phyloP scores from a whole-genome alignment of 2,113 vertebrate genomes.

The Nesoenas mayeri region DNA sequence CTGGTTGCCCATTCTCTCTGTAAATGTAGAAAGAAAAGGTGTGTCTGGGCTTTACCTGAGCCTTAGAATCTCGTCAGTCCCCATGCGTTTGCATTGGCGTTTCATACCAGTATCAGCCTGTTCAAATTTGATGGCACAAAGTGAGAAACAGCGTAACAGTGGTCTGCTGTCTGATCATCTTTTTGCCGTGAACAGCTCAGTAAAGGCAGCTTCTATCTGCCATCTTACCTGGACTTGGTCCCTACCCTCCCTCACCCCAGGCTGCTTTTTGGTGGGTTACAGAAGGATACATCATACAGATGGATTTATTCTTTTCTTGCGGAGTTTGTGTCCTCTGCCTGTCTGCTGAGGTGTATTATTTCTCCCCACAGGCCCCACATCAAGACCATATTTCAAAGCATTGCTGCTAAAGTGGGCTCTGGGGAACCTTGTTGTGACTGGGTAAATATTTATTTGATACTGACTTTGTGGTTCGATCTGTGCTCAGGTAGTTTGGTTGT shows the following conservation, averaged over 20 bases:
- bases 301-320: background rate
- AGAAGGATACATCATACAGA: fast-evolving
- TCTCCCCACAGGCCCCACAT: slow-evolving; percentile 87
- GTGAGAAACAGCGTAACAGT: background rate
- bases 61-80: background rate
- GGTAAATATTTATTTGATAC: slow-evolving; percentile 77
- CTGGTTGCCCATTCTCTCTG: background rate
- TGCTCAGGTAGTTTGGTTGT: background rate
- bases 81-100: background rate
- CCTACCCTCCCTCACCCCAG: background rate
- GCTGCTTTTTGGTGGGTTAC: background rate
- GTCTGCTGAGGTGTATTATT: background rate
- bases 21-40: background rate
- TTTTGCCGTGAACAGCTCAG: background rate
- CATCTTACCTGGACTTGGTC: background rate
- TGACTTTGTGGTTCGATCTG: background rate
- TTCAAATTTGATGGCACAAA: background rate
- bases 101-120: background rate
- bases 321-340: background rate
- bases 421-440: slow-evolving; percentile 98
- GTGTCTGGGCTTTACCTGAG: background rate
- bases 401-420: slow-evolving; percentile 94
- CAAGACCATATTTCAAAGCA: slow-evolving; percentile 95
- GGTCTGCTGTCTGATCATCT: background rate
- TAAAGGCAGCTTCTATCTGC: background rate